These are phyloP conservation scores for Oxyscelio sp. DNA, from an alignment of 2,888 invertebrate species.

Conservation along the genomic window DNA sequence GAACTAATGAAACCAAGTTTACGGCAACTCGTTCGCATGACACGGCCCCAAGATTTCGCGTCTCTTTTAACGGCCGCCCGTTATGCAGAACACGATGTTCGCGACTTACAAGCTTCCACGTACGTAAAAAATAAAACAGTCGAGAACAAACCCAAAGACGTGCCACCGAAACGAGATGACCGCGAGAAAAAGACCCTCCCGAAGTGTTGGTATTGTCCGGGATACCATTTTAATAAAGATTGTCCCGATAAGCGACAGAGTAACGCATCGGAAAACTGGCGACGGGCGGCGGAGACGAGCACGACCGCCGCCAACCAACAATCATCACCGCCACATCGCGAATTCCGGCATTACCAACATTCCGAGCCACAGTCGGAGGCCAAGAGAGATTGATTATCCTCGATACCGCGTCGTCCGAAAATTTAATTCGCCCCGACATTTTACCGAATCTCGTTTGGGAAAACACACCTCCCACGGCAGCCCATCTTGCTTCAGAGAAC, in stretches of 20 bases:
- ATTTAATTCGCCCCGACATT: constrained; percentile 17
- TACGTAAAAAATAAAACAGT: too few relatives aligned
- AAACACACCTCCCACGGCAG: neutral
- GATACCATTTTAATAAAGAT: constrained; percentile 20
- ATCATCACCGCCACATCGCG: neutral
- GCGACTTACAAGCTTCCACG: too few relatives aligned
- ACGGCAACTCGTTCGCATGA: neutral
- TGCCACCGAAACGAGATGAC: neutral
- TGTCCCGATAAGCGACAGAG: constrained; percentile 7
- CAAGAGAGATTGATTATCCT: neutral
- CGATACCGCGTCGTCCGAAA: constrained; percentile 24
- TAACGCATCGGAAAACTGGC: constrained; percentile 19
- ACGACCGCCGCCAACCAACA: neutral
- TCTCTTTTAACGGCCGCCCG: neutral
- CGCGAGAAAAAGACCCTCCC: neutral
- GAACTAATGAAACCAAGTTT: constrained; percentile 1
- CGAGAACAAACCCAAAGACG: neutral
- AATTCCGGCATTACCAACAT: neutral
- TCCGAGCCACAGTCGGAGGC: neutral
- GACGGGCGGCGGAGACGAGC: neutral
- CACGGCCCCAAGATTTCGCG: neutral
- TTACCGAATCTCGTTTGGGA: neutral
- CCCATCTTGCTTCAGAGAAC: neutral
- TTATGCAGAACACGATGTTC: neutral
- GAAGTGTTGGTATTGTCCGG: constrained; percentile 32